A percentile compares a stretch with the other conserved stretches of the same genome.
These are phyloP conservation scores for Trissolcus japonicus DNA, from an alignment of 2,888 invertebrate species.

Conservation along the genomic window DNA sequence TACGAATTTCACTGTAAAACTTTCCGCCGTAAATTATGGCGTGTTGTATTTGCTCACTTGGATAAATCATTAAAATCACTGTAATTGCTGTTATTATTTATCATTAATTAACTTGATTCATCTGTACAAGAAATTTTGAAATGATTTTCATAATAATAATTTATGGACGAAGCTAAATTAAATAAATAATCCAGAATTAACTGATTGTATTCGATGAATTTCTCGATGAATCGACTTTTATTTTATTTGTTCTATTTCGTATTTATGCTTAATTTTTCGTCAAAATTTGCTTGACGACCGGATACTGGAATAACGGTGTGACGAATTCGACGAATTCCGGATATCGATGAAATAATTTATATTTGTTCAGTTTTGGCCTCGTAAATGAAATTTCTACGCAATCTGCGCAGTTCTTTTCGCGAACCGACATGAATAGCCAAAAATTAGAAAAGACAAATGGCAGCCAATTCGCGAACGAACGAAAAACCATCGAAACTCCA, in stretches of 20 bases:
- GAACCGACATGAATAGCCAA: slow-evolving; percentile 26
- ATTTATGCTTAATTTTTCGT: neutral
- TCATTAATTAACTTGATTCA: slow-evolving; percentile 6
- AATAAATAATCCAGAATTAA: too few relatives aligned
- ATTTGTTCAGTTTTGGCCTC: slow-evolving; percentile 10
- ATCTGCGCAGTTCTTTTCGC: slow-evolving; percentile 24
- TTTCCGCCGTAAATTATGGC: slow-evolving; percentile 14
- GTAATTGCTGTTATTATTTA: slow-evolving; percentile 13
- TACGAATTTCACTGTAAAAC: slow-evolving; percentile 9
- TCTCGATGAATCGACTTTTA: neutral
- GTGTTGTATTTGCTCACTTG: slow-evolving; percentile 6
- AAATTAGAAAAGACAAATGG: slow-evolving; percentile 43
- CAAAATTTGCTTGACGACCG: neutral
- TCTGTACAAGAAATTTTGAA: neutral
- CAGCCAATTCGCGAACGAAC: slow-evolving; percentile 31
- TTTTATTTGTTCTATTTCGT: neutral
- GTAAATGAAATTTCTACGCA: slow-evolving; percentile 36
- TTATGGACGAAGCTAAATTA: too few relatives aligned
- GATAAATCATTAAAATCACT: slow-evolving; percentile 13
- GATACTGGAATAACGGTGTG: slow-evolving; percentile 3
- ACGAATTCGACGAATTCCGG: slow-evolving; percentile 5
- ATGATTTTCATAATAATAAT: too few relatives aligned
- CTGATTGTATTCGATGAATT: too few relatives aligned
- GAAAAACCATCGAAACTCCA: slow-evolving; percentile 48
- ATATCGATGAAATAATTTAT: slow-evolving; percentile 32